Conservation (phyloP, 1,140 invertebrate species). For the Musca domestica region DNA sequence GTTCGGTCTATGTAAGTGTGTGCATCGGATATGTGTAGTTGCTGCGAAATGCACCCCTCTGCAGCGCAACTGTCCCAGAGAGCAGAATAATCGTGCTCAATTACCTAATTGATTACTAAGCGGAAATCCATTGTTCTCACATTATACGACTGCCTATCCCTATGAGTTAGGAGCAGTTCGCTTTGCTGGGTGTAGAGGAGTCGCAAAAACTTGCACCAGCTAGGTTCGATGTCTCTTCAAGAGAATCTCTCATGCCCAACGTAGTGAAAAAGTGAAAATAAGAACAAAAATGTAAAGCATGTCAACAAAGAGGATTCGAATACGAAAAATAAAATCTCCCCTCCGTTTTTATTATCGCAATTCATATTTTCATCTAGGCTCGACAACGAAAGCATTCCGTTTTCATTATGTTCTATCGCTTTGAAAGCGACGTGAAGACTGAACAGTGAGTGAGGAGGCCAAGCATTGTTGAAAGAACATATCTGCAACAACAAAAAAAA, state of each 20-base stretch:
- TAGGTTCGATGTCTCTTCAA: constrained; percentile 24
- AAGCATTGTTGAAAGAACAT: too few species aligned
- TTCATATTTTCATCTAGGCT: constrained; percentile 6
- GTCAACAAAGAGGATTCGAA: constrained; percentile 18
- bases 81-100: neutral
- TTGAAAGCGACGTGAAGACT: too few species aligned
- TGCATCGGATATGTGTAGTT: too few species aligned
- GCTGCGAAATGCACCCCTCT: too few species aligned
- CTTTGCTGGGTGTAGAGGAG: too few species aligned
- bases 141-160: neutral
- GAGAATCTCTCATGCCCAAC: constrained; percentile 3
- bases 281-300: constrained; percentile 19
- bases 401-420: too few species aligned
- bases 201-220: neutral
- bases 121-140: neutral
- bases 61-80: too few species aligned
- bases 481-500: too few species aligned
- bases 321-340: constrained; percentile 15
- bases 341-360: neutral
- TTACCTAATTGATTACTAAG: neutral
- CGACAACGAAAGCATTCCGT: neutral
- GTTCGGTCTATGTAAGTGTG: too few species aligned
- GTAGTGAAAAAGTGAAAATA: constrained; percentile 16
- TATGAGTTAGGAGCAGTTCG: too few species aligned
- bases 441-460: neutral